Evolutionary conservation across 2,797 vertebrate species (phyloP).

Genomic region (Tapera naevia): DNA sequence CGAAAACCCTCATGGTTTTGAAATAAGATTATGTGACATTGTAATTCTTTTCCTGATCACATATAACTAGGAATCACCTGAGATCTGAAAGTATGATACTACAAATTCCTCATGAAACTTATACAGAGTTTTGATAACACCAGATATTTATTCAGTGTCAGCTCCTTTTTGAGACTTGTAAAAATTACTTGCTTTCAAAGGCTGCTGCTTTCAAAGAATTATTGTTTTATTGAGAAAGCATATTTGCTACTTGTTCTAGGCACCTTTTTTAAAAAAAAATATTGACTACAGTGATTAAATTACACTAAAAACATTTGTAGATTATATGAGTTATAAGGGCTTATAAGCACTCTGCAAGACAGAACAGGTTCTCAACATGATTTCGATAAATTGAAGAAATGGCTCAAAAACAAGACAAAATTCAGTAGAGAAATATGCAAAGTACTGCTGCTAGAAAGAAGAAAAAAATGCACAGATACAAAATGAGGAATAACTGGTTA

Average conservation of each 20-base stretch:
- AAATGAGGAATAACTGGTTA: not conserved
- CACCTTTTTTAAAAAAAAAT: not conserved
- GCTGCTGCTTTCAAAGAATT: not conserved
- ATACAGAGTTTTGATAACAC: not conserved
- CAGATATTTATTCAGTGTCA: not conserved
- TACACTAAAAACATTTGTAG: not conserved
- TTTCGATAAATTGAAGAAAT: not conserved
- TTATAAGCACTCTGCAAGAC: not conserved
- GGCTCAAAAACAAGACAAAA: not conserved
- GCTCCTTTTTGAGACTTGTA: not conserved
- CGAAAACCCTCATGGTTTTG: not conserved
- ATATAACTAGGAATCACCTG: not conserved
- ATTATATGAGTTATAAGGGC: not conserved
- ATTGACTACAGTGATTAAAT: not conserved
- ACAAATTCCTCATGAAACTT: not conserved
- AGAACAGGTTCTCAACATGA: not conserved
- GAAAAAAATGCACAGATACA: not conserved
- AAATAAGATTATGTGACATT: not conserved
- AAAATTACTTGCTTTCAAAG: not conserved
- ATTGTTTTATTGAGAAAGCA: not conserved
- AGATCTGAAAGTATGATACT: not conserved
- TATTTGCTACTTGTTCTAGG: not conserved
- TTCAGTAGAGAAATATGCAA: not conserved
- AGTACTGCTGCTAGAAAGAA: not conserved
- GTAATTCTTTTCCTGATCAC: not conserved